Conservation (phyloP, 2,797 vertebrate genomes). For the Thalassophryne amazonica region DNA sequence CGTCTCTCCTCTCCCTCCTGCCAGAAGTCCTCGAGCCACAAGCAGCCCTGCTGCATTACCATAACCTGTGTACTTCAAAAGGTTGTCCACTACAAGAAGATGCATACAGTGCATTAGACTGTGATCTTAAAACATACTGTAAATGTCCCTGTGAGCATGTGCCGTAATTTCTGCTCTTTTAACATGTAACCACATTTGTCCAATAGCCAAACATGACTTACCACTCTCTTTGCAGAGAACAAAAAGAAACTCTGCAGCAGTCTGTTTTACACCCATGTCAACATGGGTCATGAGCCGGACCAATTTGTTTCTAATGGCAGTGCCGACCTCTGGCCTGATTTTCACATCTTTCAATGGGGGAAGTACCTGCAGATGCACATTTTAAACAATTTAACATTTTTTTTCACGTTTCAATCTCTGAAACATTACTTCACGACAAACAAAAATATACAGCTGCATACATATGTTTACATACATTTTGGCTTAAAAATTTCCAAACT, state of each 20-base stretch:
- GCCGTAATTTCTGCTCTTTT: no score
- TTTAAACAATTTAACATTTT: background rate
- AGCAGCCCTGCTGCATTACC: conserved; percentile 96
- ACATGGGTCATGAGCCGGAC: conserved; percentile 98
- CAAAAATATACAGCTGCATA: no score
- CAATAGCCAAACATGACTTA: conserved; percentile 50
- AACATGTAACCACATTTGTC: background rate
- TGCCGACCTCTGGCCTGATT: conserved; percentile 92
- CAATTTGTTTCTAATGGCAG: conserved; percentile 91
- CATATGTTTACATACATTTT: no score
- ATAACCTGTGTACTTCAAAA: conserved; percentile 97
- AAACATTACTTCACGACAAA: no score
- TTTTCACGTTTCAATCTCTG: background rate
- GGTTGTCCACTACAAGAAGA: conserved; percentile 85
- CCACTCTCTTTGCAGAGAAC: conserved; percentile 98
- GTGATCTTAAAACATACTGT: background rate
- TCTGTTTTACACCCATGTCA: conserved; percentile 96
- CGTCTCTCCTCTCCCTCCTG: conserved; percentile 92
- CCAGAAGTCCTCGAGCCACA: conserved; percentile 90
- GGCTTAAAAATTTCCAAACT: no score
- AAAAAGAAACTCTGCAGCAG: conserved; percentile 96
- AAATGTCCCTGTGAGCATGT: background rate
- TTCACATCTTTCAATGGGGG: conserved; percentile 94
- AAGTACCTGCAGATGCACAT: conserved; percentile 80
- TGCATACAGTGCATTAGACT: background rate